A percentile compares a stretch with the other conserved stretches of the same genome.
Evolutionary conservation across 1,140 invertebrate species (phyloP).

Genomic region (Drosophila pachea): DNA sequence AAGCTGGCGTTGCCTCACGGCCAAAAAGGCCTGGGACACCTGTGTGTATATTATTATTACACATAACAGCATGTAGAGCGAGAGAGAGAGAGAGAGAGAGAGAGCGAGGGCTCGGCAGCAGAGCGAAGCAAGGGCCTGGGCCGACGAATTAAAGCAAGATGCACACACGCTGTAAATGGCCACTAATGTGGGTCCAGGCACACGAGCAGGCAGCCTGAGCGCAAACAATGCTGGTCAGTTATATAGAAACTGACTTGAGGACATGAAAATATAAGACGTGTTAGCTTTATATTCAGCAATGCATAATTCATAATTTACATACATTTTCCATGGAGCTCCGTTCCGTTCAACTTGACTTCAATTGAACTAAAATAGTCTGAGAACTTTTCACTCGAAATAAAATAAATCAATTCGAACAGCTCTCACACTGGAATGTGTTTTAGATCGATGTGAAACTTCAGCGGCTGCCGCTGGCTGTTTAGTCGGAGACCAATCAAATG

Average conservation of each 20-base stretch:
- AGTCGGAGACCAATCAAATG: conserved; percentile 31
- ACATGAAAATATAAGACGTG: not conserved
- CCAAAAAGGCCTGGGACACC: conserved; percentile 63
- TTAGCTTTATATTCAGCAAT: not conserved
- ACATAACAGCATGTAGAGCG: conserved; percentile 42
- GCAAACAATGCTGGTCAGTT: conserved; percentile 9
- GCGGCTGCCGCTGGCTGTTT: conserved; percentile 22
- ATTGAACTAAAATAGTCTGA: not conserved
- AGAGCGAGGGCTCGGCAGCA: not conserved
- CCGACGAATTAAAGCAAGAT: conserved; percentile 64
- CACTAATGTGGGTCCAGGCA: conserved; percentile 60
- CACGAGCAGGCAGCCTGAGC: conserved; percentile 25
- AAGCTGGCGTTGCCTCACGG: conserved; percentile 58
- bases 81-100: not conserved
- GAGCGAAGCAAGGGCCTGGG: conserved; percentile 32
- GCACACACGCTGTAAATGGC: conserved; percentile 67
- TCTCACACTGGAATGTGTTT: conserved; percentile 11
- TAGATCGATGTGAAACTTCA: conserved; percentile 17
- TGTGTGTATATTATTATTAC: conserved; percentile 77
- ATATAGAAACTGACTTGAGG: not conserved
- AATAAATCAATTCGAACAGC: conserved; percentile 14
- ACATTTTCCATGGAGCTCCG: too few species aligned
- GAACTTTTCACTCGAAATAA: not conserved
- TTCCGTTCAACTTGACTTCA: not conserved
- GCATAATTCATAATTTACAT: too few species aligned